These are phyloP conservation scores for Agrypnus murinus DNA, from an alignment of 2,888 invertebrate species.

Conservation along the genomic window DNA sequence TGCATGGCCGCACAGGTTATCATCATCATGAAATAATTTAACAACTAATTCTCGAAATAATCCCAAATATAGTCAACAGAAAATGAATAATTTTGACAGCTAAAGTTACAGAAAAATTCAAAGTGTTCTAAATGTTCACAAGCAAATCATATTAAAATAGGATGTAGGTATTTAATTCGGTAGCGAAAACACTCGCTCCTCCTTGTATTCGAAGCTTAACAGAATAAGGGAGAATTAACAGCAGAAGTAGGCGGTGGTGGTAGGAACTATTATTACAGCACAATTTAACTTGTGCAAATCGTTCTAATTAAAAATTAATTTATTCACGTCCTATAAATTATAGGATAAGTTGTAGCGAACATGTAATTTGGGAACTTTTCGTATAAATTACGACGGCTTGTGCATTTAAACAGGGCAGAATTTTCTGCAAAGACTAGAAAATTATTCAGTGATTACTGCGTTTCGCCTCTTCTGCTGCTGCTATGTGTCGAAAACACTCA, in stretches of 20 bases:
- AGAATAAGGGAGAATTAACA: constrained; percentile 50
- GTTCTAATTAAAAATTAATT: constrained; percentile 54
- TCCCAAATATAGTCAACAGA: neutral
- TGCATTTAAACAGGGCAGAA: constrained; percentile 42
- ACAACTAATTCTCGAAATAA: constrained; percentile 12
- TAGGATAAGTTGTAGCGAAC: constrained; percentile 53
- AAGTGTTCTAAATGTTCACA: neutral
- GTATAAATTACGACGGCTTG: constrained; percentile 50
- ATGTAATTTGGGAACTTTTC: constrained; percentile 52
- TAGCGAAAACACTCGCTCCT: constrained; percentile 12
- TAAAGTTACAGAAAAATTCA: neutral
- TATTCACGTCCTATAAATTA: constrained; percentile 52
- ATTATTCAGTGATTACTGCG: constrained; percentile 34
- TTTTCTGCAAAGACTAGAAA: constrained; percentile 45
- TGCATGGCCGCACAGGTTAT: constrained; percentile 20
- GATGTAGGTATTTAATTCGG: constrained; percentile 25
- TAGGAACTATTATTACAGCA: constrained; percentile 49
- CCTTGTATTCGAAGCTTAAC: constrained; percentile 34
- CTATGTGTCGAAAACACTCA: constrained; percentile 31
- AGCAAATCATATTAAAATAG: constrained; percentile 21
- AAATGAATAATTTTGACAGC: neutral
- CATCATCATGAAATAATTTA: no score
- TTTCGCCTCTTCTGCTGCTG: no score
- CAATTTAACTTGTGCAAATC: constrained; percentile 53
- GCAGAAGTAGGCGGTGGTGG: constrained; percentile 44